These are phyloP conservation scores for Mystacides longicornis DNA, from an alignment of 2,888 invertebrate genomes.

Conservation along the genomic window DNA sequence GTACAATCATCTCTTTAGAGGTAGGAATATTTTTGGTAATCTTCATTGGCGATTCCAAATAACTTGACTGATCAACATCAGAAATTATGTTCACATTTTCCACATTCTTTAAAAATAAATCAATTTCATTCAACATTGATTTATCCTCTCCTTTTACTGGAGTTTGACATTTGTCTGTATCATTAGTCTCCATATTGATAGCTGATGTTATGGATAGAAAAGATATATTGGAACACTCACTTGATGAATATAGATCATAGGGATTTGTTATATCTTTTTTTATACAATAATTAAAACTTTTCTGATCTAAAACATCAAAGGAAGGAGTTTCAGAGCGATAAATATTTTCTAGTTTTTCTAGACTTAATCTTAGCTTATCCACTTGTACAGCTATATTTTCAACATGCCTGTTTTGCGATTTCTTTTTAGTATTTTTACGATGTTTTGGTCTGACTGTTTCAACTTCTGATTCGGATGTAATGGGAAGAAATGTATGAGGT, in stretches of 20 bases:
- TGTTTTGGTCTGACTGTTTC: conserved; percentile 37
- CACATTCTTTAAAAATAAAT: conserved; percentile 36
- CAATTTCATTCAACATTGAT: conserved; percentile 43
- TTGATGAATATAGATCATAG: conserved; percentile 12
- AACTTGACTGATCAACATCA: conserved; percentile 10
- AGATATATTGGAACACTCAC: conserved; percentile 10
- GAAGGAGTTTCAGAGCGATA: conserved; percentile 28
- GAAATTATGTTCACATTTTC: conserved; percentile 37
- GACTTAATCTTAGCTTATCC: conserved; percentile 52
- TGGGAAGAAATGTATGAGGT: conserved; percentile 64
- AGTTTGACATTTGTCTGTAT: conserved; percentile 43
- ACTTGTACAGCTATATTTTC: conserved; percentile 57
- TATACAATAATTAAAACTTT: neutral
- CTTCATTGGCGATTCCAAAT: conserved; percentile 10
- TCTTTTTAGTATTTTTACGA: conserved; percentile 33
- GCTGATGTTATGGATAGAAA: conserved; percentile 31
- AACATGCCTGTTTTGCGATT: conserved; percentile 31
- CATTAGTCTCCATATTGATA: conserved; percentile 41
- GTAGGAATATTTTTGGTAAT: neutral
- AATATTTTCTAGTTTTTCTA: conserved; percentile 39
- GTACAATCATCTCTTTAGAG: neutral
- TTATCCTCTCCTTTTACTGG: conserved; percentile 44
- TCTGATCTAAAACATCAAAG: conserved; percentile 24
- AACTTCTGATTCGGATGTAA: conserved; percentile 51
- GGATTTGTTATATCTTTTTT: neutral